Conservation (phyloP, 2,113 vertebrate genomes). For the Bos taurus region DNA sequence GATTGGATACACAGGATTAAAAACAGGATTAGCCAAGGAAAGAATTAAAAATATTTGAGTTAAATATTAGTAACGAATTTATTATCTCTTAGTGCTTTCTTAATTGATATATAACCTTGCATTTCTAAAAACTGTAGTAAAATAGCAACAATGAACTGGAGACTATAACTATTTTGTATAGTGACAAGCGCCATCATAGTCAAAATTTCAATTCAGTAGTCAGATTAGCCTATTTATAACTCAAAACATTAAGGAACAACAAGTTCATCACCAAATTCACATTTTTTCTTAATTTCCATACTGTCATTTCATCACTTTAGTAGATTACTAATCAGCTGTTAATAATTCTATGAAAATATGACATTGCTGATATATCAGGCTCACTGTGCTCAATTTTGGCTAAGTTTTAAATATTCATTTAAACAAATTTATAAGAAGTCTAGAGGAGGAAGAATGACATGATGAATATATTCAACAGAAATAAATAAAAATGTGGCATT, state of each 20-base stretch:
- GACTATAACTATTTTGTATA: not conserved
- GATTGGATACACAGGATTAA: not conserved
- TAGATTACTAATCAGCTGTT: not conserved
- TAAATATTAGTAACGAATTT: not conserved
- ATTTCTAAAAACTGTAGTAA: not conserved
- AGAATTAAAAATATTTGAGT: not conserved
- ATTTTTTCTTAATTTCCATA: not conserved
- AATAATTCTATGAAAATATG: not conserved
- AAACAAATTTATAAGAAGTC: not conserved
- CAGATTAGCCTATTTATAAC: not conserved
- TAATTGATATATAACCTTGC: not conserved
- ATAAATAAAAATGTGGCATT: not conserved
- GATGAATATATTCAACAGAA: not conserved
- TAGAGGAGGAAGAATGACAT: not conserved
- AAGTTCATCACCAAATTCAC: not conserved
- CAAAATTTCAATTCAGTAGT: not conserved
- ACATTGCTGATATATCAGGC: not conserved
- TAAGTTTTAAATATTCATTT: not conserved
- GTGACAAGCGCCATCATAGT: not conserved
- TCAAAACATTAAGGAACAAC: not conserved
- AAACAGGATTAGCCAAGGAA: not conserved
- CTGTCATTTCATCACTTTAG: not conserved
- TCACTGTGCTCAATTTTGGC: not conserved
- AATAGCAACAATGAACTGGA: not conserved
- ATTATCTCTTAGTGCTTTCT: not conserved